Evolutionary conservation across 1,140 invertebrate species (phyloP).

Genomic region (Drosophila pachea): DNA sequence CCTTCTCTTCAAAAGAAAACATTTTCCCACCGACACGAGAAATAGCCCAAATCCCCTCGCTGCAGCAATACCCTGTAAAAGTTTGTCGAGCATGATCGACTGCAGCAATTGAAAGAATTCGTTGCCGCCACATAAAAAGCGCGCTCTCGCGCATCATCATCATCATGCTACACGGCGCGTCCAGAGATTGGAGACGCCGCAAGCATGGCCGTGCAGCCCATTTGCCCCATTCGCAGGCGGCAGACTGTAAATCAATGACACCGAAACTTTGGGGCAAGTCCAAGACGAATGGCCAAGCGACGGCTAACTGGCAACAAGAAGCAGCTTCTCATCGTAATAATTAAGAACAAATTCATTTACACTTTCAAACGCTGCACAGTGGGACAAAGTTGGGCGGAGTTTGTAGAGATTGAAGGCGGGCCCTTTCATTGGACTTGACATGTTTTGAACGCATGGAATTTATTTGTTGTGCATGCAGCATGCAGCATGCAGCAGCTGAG

Average conservation of each 20-base stretch:
- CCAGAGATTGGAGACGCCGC: slow-evolving; percentile 11
- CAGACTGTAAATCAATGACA: slow-evolving; percentile 66
- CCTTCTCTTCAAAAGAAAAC: slow-evolving; percentile 57
- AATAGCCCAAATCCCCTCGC: slow-evolving; percentile 38
- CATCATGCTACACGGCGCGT: slow-evolving; percentile 44
- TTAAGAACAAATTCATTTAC: slow-evolving; percentile 78
- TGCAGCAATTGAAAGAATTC: slow-evolving; percentile 28
- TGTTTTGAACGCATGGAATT: slow-evolving; percentile 67
- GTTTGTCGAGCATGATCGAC: background rate
- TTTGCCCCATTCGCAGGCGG: slow-evolving; percentile 47
- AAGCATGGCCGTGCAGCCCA: slow-evolving; percentile 33
- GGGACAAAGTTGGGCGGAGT: slow-evolving; percentile 5
- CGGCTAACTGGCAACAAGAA: slow-evolving; percentile 14
- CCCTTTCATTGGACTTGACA: slow-evolving; percentile 64
- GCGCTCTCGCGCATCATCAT: too few species aligned
- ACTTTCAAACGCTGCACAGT: slow-evolving; percentile 57
- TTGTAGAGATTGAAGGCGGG: slow-evolving; percentile 19
- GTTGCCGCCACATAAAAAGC: slow-evolving; percentile 71
- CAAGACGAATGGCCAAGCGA: slow-evolving; percentile 56
- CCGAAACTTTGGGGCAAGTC: slow-evolving; percentile 51
- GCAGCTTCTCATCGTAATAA: slow-evolving; percentile 55
- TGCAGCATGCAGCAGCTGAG: slow-evolving; percentile 45
- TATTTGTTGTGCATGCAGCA: slow-evolving; percentile 61
- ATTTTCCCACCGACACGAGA: slow-evolving; percentile 62
- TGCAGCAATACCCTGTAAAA: slow-evolving; percentile 5